Evolutionary conservation across 2,797 vertebrate genomes (phyloP), one percentile per base, ranked within the genome.

Genomic region (Danionella dracula): DNA sequence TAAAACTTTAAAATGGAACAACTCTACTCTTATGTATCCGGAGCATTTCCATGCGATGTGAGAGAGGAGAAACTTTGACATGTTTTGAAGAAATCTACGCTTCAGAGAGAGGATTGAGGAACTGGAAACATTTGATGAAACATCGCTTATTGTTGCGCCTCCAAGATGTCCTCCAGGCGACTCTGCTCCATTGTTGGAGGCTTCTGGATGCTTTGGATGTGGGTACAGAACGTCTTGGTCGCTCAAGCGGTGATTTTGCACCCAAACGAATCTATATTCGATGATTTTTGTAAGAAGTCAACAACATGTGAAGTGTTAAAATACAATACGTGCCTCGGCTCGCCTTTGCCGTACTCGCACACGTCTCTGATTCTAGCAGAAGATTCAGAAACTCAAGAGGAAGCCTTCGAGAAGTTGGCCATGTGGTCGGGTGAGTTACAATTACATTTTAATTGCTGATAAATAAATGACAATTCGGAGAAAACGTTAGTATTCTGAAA

Each of bases 381-480:
- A 62, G 95, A 98, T 81, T 97, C 95, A 20, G 78, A 46, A 51
- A 91, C 90, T 1, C 95, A 97, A 71, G 94, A 95, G 48, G 93
- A 97, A 73, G 94, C 92, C 61, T 89, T 89, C 38, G 90, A 93
- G 75, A 97, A 97, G 76, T 74, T 97, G 49, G 85, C 91, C 85
- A 93, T 97, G 82, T 97, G 95, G 95, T 94, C 95, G 8, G 94
- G 95, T 97, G 85, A 88, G 93, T 72, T 66, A 62, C 64, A 9
- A 4, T 42, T 50, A 15, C 37, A 19, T 34, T 44, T 42, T 13
- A 38, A 23, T n/a, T n/a, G n/a, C n/a, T n/a, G n/a, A n/a, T n/a
- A n/a, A n/a, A n/a, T n/a, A n/a, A n/a, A n/a, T n/a, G n/a, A n/a
- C n/a, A n/a, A n/a, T n/a, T n/a, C n/a, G n/a, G n/a, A n/a, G n/a